A percentile compares a stretch with the other conserved stretches of the same genome.
Evolutionary conservation across 2,113 vertebrate species (phyloP).

Genomic region (Platysternon megacephalum): DNA sequence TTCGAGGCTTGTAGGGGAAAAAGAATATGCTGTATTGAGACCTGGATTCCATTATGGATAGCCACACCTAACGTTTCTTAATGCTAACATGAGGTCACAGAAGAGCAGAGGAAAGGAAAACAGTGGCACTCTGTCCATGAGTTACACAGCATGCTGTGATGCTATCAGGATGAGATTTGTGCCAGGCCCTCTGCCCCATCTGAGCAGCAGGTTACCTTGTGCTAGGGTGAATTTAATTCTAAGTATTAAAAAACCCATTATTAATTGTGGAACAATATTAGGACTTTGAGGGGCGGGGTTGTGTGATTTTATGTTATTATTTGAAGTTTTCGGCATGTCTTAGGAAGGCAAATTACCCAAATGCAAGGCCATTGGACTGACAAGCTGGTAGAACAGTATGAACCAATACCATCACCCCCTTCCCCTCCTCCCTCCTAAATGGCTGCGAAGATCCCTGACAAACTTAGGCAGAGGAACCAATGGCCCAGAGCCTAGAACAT

Average conservation of each 20-base stretch:
- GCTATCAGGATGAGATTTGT: not conserved
- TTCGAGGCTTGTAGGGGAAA: not conserved
- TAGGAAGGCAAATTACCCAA: too few relatives aligned
- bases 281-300: too few relatives aligned
- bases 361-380: not conserved
- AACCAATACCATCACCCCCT: not conserved
- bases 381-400: not conserved
- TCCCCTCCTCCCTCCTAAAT: not conserved
- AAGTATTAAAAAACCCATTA: too few relatives aligned
- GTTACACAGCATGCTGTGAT: not conserved
- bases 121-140: not conserved
- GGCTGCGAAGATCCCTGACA: not conserved
- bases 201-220: too few relatives aligned
- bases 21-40: slow-evolving; percentile 38
- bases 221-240: too few relatives aligned
- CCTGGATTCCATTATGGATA: slow-evolving; percentile 10
- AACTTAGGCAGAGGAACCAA: not conserved
- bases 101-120: slow-evolving; percentile 36
- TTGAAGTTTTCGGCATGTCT: too few relatives aligned
- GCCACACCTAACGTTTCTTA: slow-evolving; percentile 20
- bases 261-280: too few relatives aligned
- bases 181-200: not conserved
- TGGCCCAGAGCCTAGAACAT: not conserved
- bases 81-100: slow-evolving; percentile 54
- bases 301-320: too few relatives aligned